Evolutionary conservation across 2,888 invertebrate genomes (phyloP).

Genomic region (Drosophila stalkeri): DNA sequence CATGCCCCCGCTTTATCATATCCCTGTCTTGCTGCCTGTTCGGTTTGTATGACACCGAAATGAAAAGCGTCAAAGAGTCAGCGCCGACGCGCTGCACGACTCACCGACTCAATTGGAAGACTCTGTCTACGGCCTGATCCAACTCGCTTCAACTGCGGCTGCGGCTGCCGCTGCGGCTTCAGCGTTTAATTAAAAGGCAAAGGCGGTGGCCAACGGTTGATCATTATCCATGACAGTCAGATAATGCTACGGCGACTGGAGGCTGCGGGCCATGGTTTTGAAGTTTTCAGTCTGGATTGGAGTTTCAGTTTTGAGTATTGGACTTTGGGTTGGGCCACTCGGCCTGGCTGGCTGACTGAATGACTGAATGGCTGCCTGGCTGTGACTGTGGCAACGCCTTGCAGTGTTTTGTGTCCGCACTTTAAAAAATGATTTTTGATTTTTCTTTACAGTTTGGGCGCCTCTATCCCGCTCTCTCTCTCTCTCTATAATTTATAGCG

Average conservation of each 20-base stretch:
- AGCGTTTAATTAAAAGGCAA: constrained; percentile 78
- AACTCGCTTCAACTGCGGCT: neutral
- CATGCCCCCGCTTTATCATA: constrained; percentile 44
- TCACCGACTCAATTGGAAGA: constrained; percentile 25
- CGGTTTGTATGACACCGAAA: constrained; percentile 37
- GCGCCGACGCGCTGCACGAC: constrained; percentile 56
- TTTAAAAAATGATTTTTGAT: constrained; percentile 58
- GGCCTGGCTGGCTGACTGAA: neutral
- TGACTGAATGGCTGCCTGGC: constrained; percentile 1
- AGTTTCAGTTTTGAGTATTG: constrained; percentile 14
- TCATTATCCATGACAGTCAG: constrained; percentile 68
- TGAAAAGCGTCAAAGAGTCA: constrained; percentile 67
- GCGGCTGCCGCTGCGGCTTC: constrained; percentile 58
- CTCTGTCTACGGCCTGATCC: neutral
- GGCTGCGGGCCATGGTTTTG: constrained; percentile 33
- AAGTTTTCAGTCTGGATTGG: constrained; percentile 9
- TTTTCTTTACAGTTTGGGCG: constrained; percentile 23
- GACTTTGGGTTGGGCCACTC: constrained; percentile 28
- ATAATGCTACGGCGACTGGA: constrained; percentile 39
- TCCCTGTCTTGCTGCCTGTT: neutral
- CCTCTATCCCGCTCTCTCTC: constrained; percentile 12
- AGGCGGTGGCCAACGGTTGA: constrained; percentile 73
- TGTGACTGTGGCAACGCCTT: constrained; percentile 56
- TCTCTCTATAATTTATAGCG: constrained; percentile 31
- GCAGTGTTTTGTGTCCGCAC: constrained; percentile 49